Percentiles rank a stretch among this genome's conserved stretches.
phyloP scores from a whole-genome alignment of 2,888 invertebrate genomes.

The Limenitis arthemis region DNA sequence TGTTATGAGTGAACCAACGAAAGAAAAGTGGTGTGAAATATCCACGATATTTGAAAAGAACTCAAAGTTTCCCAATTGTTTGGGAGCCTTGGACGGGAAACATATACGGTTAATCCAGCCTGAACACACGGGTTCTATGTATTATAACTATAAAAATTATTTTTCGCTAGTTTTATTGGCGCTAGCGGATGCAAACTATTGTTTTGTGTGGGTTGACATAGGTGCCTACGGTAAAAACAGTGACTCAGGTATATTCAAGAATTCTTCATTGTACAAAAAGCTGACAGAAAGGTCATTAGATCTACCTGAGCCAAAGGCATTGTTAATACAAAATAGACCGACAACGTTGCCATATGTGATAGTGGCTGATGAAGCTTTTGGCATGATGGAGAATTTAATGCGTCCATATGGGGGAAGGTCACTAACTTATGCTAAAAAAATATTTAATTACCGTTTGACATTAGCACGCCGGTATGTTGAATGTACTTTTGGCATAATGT shows the following conservation, averaged over 20 bases:
- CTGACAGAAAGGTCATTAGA: conserved; percentile 26
- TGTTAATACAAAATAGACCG: conserved; percentile 21
- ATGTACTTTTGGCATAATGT: conserved; percentile 17
- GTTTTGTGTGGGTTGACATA: conserved; percentile 21
- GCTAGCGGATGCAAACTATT: conserved; percentile 23
- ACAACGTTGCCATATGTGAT: conserved; percentile 21
- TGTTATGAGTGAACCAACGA: conserved; percentile 22
- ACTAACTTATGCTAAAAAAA: conserved; percentile 12
- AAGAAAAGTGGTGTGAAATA: conserved; percentile 25
- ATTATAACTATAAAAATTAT: conserved; percentile 25
- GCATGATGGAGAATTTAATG: conserved; percentile 24
- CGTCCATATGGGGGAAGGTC: conserved; percentile 23
- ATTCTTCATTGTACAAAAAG: conserved; percentile 22
- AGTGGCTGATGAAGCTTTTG: conserved; percentile 26
- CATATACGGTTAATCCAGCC: conserved; percentile 26
- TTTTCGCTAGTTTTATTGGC: conserved; percentile 26
- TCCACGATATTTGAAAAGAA: conserved; percentile 21
- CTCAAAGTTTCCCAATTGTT: conserved; percentile 25
- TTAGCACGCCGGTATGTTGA: conserved; percentile 19
- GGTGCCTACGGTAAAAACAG: conserved; percentile 26
- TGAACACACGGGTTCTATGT: conserved; percentile 24
- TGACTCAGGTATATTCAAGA: conserved; percentile 25
- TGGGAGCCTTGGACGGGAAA: conserved; percentile 27
- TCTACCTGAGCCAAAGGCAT: conserved; percentile 19
- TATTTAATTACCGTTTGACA: conserved; percentile 11